Base-by-base conservation (phyloP, 1,140 invertebrate genomes). In the Pachyrhynchus sulphureomaculatus region DNA sequence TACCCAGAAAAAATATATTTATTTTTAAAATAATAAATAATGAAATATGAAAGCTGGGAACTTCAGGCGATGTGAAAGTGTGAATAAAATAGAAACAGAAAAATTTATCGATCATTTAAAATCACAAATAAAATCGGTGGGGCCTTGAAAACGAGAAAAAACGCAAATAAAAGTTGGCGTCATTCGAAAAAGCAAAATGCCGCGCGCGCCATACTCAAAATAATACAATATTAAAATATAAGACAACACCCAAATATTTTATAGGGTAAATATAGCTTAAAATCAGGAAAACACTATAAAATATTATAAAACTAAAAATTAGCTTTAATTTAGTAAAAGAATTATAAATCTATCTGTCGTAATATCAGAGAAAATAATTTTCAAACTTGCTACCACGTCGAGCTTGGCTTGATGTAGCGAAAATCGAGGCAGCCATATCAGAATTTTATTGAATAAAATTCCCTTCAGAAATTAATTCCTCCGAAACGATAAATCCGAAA, bases 171-270 rank as follows among this genome's bases (percentile, higher is more conserved):
- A 41, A 21, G 8, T 26, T 20, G 10, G 37, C 18, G 15, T 41
- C 12, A 41, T 64, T 67, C 62, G 49, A 67, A 62, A 47, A 44
- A 65, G 26, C 6, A 5, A 45, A 29, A 62, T 58, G 37, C 64
- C 70, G 70, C 68, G 69, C 67, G 70, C 70, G 70, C 70, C 70
- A 70, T 69, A 64, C 68, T 70, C 61, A 66, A 72, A 72, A 72
- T 72, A 69, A 69, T 70, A 71, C 58, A 69, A 72, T 68, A 72
- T 70, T 72, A 71, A 72, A 71, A 71, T 67, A 55, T 42, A 24
- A 45, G 68, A 39, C 68, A 62, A 71, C 71, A 72, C 71, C 69
- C 69, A 67, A 72, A 69, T 72, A 67, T 68, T 69, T 72, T 69
- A 45, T 55, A 41, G 39, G 9, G 17, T 9, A 56, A 68, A 65